Evolutionary conservation across 2,888 invertebrate genomes (phyloP), one percentile per base, ranked within the genome.

Genomic region (Pterobdella sp.): DNA sequence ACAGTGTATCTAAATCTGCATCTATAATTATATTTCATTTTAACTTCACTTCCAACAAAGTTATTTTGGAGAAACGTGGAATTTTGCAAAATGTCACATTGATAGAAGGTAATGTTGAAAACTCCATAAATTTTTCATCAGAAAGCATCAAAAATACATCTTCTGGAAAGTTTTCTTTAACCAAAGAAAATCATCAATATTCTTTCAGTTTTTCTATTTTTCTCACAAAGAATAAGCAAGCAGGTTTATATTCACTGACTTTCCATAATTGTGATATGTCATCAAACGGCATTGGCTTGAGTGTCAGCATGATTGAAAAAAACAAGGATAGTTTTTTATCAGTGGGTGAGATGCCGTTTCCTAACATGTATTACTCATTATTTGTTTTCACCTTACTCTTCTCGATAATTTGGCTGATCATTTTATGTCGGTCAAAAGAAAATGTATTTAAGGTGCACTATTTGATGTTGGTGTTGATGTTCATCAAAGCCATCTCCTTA

Each of bases 291-390:
- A 37, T 71, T 77, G 79, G 79, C 49, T 77, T 78, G n/a, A 60
- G 86, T 35, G 85, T 90, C 63, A 89, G 90, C 79, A 91, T 97
- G 76, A 90, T 90, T 78, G 94, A 94, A 82, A 90, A 89, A 79
- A 93, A 94, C 81, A 89, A 89, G 49, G 80, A 79, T 1, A 94
- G 92, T 82, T 96, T 89, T 81, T 85, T 97, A 49, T 94, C 95
- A 1, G 96, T 95, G 0, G 96, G 96, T 0, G 94, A 96, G 85
- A 94, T 96, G 89, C 95, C 95, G 0, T 85, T 96, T 42, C 97
- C 97, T 0, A 89, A 90, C 0, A 85, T 98, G 1, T 97, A 94
- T 84, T 91, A 92, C 79, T 90, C 91, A 87, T 91, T 95, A 90
- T 90, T 94, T 0, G 84, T 94, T 1, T 84, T 94, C 37, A 97